Percentiles rank a stretch among this genome's conserved stretches.
Conservation (phyloP, 2,113 vertebrate species). For the Pygoscelis antarcticus region DNA sequence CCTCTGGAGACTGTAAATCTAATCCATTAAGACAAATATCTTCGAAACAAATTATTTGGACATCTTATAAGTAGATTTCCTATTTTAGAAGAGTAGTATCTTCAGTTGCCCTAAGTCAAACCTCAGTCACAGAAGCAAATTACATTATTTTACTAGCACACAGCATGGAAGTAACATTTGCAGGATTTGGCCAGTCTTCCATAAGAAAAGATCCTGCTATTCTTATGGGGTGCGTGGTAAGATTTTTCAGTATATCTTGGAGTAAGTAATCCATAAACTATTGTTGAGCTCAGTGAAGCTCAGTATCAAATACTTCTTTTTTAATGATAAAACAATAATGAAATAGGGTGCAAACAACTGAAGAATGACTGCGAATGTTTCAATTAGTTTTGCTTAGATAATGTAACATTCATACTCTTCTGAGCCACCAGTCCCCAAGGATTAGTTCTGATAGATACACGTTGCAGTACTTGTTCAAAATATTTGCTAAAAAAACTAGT, state of each 20-base stretch:
- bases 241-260: background rate
- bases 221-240: background rate
- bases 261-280: background rate
- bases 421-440: background rate
- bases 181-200: background rate
- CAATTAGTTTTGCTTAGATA: background rate
- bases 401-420: background rate
- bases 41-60: background rate
- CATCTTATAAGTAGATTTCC: background rate
- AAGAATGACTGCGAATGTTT: background rate
- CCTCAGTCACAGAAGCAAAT: background rate
- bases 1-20: background rate
- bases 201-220: background rate
- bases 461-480: background rate
- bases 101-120: background rate
- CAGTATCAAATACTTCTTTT: background rate
- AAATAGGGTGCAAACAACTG: background rate
- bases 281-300: background rate
- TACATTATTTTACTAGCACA: background rate
- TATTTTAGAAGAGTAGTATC: background rate
- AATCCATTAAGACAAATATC: background rate
- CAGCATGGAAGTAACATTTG: background rate
- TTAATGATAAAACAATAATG: background rate
- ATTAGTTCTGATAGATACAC: background rate
- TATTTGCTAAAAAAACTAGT: background rate